Conservation (phyloP, 2,888 invertebrate genomes). For the Charanyca ferruginea region DNA sequence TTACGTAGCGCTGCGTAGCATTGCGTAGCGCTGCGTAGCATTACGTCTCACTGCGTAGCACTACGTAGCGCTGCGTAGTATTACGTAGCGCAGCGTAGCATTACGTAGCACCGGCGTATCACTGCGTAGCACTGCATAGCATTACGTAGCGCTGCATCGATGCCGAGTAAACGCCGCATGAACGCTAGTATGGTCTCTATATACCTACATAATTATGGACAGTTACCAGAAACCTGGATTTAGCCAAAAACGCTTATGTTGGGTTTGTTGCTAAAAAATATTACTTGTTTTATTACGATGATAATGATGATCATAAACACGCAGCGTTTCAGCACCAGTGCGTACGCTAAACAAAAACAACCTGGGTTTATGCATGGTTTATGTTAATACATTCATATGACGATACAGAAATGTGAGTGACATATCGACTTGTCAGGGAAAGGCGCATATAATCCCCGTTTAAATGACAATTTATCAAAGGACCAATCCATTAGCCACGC, state of each 20-base stretch:
- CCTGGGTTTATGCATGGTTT: too few species aligned
- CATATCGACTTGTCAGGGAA: constrained; percentile 4
- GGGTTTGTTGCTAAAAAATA: not conserved
- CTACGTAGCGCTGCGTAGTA: not conserved
- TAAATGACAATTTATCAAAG: constrained; percentile 14
- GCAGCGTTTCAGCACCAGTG: too few species aligned
- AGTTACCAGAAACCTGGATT: not conserved
- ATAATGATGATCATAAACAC: too few species aligned
- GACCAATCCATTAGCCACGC: constrained; percentile 12
- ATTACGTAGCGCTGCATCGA: not conserved
- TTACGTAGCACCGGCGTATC: not conserved
- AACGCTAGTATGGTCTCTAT: not conserved
- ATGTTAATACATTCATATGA: too few species aligned
- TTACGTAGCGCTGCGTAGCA: not conserved
- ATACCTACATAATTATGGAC: too few species aligned
- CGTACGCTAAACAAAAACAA: too few species aligned
- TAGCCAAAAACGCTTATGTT: not conserved
- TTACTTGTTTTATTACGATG: not conserved
- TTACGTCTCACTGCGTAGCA: not conserved
- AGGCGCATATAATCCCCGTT: not conserved
- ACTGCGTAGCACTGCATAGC: not conserved
- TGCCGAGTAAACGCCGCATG: not conserved
- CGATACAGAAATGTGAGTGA: not conserved
- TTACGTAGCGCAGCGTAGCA: not conserved
- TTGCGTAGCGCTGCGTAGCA: not conserved